These are phyloP conservation scores for Pogonus chalceus DNA, from an alignment of 1,140 invertebrate genomes.

Conservation along the genomic window DNA sequence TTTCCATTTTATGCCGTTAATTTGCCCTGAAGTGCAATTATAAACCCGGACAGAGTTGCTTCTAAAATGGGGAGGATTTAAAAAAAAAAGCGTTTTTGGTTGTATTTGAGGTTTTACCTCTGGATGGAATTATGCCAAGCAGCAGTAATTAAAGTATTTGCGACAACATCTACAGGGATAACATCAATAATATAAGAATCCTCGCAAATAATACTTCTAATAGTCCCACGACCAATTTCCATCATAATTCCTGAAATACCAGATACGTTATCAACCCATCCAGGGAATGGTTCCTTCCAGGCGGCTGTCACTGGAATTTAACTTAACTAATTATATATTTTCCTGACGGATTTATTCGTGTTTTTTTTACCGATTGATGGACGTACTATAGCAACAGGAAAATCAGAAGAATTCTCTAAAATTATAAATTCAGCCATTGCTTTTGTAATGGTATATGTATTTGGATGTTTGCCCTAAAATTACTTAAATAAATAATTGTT, in stretches of 20 bases:
- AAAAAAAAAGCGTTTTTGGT: background rate
- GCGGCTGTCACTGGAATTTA: conserved; percentile 57
- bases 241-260: conserved; percentile 69
- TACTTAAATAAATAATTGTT: conserved; percentile 11
- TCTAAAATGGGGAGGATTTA: conserved; percentile 29
- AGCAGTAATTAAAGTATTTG: conserved; percentile 75
- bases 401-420: conserved; percentile 42
- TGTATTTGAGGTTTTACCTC: conserved; percentile 34
- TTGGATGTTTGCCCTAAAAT: conserved; percentile 61
- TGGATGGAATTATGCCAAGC: conserved; percentile 62
- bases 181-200: conserved; percentile 66
- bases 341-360: background rate
- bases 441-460: conserved; percentile 84
- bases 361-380: conserved; percentile 70
- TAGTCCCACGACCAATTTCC: conserved; percentile 76
- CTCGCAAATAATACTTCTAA: conserved; percentile 72
- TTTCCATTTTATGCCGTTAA: conserved; percentile 79
- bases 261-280: conserved; percentile 95
- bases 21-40: conserved; percentile 78
- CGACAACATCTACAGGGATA: conserved; percentile 84
- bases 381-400: conserved; percentile 82
- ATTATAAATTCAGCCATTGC: conserved; percentile 71
- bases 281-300: conserved; percentile 64
- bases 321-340: background rate
- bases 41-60: conserved; percentile 63